phyloP scores from a whole-genome alignment of 1,140 invertebrate species.

The Drepana arcuata region DNA sequence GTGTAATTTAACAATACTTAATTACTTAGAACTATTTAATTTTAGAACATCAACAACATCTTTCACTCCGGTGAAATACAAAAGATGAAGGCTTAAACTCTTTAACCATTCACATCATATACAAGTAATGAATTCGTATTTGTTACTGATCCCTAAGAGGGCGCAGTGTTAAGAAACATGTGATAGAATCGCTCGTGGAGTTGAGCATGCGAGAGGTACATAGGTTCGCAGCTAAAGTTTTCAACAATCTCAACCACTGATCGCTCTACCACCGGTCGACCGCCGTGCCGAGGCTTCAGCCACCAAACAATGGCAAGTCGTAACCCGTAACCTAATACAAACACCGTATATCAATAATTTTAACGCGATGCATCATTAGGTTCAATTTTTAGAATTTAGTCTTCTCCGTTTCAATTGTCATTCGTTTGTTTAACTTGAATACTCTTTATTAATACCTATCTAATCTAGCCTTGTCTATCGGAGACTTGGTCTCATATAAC shows the following conservation, averaged over 20 bases:
- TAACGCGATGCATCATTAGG: constrained; percentile 63
- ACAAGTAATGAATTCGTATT: constrained; percentile 52
- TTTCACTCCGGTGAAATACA: constrained; percentile 57
- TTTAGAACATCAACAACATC: constrained; percentile 69
- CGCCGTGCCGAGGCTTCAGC: constrained; percentile 1
- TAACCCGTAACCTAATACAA: constrained; percentile 43
- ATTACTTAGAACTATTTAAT: constrained; percentile 52
- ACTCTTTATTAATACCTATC: constrained; percentile 62
- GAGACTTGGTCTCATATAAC: constrained; percentile 63
- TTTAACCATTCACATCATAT: constrained; percentile 39
- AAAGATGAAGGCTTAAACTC: constrained; percentile 47
- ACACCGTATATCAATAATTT: constrained; percentile 57
- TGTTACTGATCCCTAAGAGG: too few relatives aligned
- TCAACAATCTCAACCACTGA: constrained; percentile 32
- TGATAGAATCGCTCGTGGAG: too few relatives aligned
- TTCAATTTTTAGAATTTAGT: constrained; percentile 68
- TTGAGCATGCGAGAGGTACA: too few relatives aligned
- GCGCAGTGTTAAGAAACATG: too few relatives aligned
- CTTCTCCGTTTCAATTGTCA: constrained; percentile 69
- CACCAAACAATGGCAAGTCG: constrained; percentile 22
- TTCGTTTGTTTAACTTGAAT: constrained; percentile 59
- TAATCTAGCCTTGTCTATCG: constrained; percentile 65
- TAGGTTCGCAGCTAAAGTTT: constrained; percentile 27
- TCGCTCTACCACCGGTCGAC: background rate
- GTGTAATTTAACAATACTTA: constrained; percentile 70